Base-by-base conservation (phyloP, 1,140 invertebrate species). In the Megalonaias nervosa region DNA sequence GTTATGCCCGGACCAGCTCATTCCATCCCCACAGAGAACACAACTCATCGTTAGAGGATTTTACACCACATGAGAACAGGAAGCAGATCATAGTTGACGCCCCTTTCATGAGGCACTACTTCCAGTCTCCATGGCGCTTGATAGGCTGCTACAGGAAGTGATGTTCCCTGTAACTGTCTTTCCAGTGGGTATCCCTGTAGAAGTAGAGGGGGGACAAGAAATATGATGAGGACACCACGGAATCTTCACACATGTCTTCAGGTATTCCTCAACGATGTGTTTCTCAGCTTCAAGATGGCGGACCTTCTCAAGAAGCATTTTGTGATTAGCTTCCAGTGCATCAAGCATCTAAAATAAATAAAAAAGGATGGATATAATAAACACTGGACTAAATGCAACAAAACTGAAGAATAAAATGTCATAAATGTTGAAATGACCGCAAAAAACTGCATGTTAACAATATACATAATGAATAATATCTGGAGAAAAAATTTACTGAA, bases 231-330 rank as follows among this genome's bases (percentile, higher is more conserved):
- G 74, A 62, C 81, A 75, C 77, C 81, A 82, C 23, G 81, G 81
- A 55, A 80, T 74, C 66, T 77, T 69, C 14, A 74, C 78, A 68
- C 78, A 79, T 68, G 74, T 82, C 74, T 76, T 75, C n/a, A 82
- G 64, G 56, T 79, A 77, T n/a, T 77, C 77, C 57, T 82, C 81
- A 17, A 82, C 67, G 59, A 82, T 80, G 57, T 76, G 64, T 57
- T 82, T 82, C 60, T 82, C 77, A 12, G 78, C 77, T 67, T 82
- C 81, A 58, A 82, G 71, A 59, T 75, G 75, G 17, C 75, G 70
- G 19, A 82, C 77, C 48, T 73, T 74, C 59, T 79, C 71, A 21
- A 82, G 64, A 2, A 82, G 57, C 23, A 65, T 61, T 31, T 77
- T 71, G 48, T 82, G 60, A 21, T 75, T 74, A 19, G 67, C 58